A percentile compares a stretch with the other conserved stretches of the same genome.
Evolutionary conservation across 2,113 vertebrate species (phyloP).

Genomic region (Sinosuthora webbiana): DNA sequence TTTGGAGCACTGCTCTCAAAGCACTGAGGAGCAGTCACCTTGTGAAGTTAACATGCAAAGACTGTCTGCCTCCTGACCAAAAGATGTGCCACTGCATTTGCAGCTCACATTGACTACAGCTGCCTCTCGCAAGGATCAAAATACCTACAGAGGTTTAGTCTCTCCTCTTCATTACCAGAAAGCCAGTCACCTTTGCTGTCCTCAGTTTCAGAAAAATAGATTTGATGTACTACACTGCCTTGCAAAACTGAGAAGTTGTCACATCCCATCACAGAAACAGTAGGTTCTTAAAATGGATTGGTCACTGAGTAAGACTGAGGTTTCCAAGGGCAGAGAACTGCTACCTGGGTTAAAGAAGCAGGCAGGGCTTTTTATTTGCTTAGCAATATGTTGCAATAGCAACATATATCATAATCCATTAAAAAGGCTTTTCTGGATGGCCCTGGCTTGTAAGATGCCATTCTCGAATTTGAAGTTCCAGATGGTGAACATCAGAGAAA

Average conservation of each 20-base stretch:
- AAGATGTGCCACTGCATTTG: not conserved
- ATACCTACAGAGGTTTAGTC: not conserved
- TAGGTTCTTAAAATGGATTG: not conserved
- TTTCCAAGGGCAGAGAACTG: not conserved
- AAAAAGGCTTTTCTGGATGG: not conserved
- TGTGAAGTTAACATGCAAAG: not conserved
- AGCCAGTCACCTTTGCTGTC: not conserved
- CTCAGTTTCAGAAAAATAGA: not conserved
- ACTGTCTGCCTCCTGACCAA: not conserved
- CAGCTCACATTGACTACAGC: not conserved
- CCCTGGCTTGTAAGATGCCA: not conserved
- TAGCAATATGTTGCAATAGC: not conserved
- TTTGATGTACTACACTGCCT: not conserved
- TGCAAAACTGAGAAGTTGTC: not conserved
- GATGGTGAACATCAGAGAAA: not conserved
- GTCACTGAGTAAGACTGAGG: not conserved
- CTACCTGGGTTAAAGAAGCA: not conserved
- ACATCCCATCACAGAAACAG: not conserved
- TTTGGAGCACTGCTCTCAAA: not conserved
- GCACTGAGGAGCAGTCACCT: not conserved
- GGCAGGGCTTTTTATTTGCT: not conserved
- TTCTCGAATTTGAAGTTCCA: not conserved
- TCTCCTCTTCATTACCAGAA: not conserved
- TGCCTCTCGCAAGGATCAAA: not conserved
- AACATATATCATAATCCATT: not conserved